Evolutionary conservation across 2,113 vertebrate genomes (phyloP), one percentile per base, ranked within the genome.

Genomic region (Chaetorhynchus papuensis): DNA sequence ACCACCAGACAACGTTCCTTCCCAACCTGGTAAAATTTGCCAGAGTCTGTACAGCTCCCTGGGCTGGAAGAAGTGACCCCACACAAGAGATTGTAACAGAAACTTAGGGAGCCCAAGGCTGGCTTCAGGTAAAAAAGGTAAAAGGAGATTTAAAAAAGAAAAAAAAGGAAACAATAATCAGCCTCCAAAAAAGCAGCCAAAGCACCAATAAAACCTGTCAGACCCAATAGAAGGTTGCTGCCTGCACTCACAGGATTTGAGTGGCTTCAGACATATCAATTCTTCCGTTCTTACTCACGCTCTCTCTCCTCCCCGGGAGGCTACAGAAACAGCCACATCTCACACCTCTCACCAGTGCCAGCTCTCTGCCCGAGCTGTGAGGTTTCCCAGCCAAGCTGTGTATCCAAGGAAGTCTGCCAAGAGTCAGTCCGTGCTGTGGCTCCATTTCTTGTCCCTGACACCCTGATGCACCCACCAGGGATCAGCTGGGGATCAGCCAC

Each of bases 381-480:
- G 37, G 42, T 57, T 78, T 88, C 65, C 18, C 30, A 85, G 79
- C 17, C 57, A 66, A 53, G 72, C 35, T 9, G 3, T 1, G 2
- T 27, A 45, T 10, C 56, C 0, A 1, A 78, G 33, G 12, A n/a
- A 75, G 50, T 41, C 66, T 65, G 42, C 33, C 2, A 2, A 74
- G 45, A 42, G 23, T 19, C 18, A 49, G 35, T 17, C 30, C 9
- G 3, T 0, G 0, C 4, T 41, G n/a, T 31, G 24, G 10, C n/a
- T 72, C n/a, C 6, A 1, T 53, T 71, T 87, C 68, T 44, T 23
- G 31, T 45, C 72, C 74, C 61, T 39, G 45, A 61, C 11, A 9
- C 28, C 13, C 37, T 49, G 47, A 26, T 31, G 31, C 27, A 47
- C 28, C 27, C n/a, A 18, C 27, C 30, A 18, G 10, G 22, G 15